A percentile compares a stretch with the other conserved stretches of the same genome.
Evolutionary conservation across 2,888 invertebrate genomes (phyloP).

Genomic region (Hermaeophaga mercurialis): DNA sequence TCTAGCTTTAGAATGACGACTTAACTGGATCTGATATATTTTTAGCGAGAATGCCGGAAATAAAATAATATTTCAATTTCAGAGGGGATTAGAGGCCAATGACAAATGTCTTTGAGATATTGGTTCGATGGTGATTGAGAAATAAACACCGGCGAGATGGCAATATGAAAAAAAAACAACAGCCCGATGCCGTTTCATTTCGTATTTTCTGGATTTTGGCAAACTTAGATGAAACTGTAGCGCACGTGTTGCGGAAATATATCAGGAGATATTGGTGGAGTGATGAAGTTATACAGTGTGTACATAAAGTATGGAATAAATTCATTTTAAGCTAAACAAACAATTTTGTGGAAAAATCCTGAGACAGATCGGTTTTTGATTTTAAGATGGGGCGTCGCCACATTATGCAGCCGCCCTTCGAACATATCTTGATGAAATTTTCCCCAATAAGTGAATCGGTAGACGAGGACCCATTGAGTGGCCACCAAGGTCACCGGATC

Average conservation of each 20-base stretch:
- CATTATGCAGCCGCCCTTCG: too few species aligned
- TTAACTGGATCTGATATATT: constrained; percentile 3
- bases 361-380: too few species aligned
- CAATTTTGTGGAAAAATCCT: too few species aligned
- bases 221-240: neutral
- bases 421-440: too few species aligned
- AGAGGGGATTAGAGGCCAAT: constrained; percentile 12
- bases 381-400: too few species aligned
- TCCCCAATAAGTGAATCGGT: too few species aligned
- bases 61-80: constrained; percentile 23
- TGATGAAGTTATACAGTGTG: too few species aligned
- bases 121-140: constrained; percentile 16
- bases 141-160: constrained; percentile 8
- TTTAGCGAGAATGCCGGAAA: neutral
- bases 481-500: too few species aligned
- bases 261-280: neutral
- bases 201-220: neutral
- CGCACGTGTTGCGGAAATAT: neutral
- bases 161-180: constrained; percentile 10
- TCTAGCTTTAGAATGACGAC: constrained; percentile 6
- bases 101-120: constrained; percentile 18
- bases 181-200: neutral
- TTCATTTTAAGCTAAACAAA: too few species aligned
- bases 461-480: too few species aligned
- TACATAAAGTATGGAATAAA: too few species aligned